Evolutionary conservation across 2,888 invertebrate genomes (phyloP).

Genomic region (Aproaerema taeniolella): DNA sequence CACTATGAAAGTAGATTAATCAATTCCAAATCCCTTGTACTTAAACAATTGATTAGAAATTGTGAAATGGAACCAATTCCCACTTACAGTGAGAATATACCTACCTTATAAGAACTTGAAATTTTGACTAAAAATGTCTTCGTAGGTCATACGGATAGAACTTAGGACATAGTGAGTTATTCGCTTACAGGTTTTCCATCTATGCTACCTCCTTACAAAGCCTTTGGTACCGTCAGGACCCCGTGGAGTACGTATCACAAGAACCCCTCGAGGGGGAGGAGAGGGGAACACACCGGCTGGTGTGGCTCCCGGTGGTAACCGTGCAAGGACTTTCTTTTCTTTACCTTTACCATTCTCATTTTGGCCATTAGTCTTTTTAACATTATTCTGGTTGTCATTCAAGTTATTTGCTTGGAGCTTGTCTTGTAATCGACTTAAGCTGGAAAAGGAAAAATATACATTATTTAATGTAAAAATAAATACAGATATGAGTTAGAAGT

Average conservation of each 20-base stretch:
- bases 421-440: conserved; percentile 61
- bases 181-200: conserved; percentile 18
- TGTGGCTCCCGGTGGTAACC: conserved; percentile 55
- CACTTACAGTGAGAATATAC: conserved; percentile 3
- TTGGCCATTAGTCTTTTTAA: conserved; percentile 43
- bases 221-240: conserved; percentile 87
- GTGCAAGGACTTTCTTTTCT: conserved; percentile 57
- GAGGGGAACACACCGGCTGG: conserved; percentile 56
- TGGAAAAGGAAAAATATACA: conserved; percentile 30
- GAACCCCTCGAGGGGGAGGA: conserved; percentile 64
- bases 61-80: conserved; percentile 5
- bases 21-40: too few species aligned
- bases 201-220: conserved; percentile 65
- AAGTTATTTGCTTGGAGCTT: conserved; percentile 64
- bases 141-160: conserved; percentile 41
- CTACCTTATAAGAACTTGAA: conserved; percentile 6
- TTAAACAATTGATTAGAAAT: conserved; percentile 9
- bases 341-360: conserved; percentile 57
- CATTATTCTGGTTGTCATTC: conserved; percentile 48
- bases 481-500: background rate
- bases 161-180: conserved; percentile 25
- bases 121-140: conserved; percentile 19
- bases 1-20: too few species aligned
- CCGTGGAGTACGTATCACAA: conserved; percentile 83
- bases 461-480: background rate